Base-by-base conservation (phyloP, 2,797 vertebrate species). In the Gallirallus australis region DNA sequence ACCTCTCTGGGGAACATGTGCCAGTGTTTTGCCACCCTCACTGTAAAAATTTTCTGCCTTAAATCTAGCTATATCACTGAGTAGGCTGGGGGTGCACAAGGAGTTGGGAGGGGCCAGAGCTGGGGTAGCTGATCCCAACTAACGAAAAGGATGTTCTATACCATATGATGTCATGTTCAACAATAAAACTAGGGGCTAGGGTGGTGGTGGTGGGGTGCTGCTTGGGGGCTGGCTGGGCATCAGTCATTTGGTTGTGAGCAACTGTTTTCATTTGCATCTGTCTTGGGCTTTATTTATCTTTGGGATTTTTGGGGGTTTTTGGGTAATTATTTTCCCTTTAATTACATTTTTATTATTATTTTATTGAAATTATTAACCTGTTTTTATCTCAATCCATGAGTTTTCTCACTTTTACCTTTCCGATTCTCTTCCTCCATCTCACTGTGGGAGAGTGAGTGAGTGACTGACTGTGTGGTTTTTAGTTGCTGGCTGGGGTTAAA, bases 361-460 rank as follows among this genome's bases (percentile, higher is more conserved):
- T 50, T 50, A 50, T 50, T 50, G 12, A 17, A 28, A 35, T 57
- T 59, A 42, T 50, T 50, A 50, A 57, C 40, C 35, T 59, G 9
- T 42, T 65, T 59, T 80, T 35, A 11, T 45, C 31, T 66, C 37
- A 59, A 11, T 21, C 18, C n/a, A 50, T 0, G 3, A 30, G 25
- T 42, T 52, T 70, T 82, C 66, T 82, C 35, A 52, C 42, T 45
- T 45, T 45, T 45, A 45, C 42, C 18, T 45, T 45, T 45, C 42
- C 19, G 42, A 45, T 45, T 45, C 42, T 45, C 42, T 45, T 19
- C 42, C 42, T 18, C 35, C 24, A 7, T 60, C 19, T 15, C 2
- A 0, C 31, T 52, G 66, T 2, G 20, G 2, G 7, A 20, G 13
- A 25, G 8, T 18, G 9, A 45, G 8, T 27, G 18, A 52, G 16